phyloP scores from a whole-genome alignment of 2,888 invertebrate species.

The Brenthis daphne region DNA sequence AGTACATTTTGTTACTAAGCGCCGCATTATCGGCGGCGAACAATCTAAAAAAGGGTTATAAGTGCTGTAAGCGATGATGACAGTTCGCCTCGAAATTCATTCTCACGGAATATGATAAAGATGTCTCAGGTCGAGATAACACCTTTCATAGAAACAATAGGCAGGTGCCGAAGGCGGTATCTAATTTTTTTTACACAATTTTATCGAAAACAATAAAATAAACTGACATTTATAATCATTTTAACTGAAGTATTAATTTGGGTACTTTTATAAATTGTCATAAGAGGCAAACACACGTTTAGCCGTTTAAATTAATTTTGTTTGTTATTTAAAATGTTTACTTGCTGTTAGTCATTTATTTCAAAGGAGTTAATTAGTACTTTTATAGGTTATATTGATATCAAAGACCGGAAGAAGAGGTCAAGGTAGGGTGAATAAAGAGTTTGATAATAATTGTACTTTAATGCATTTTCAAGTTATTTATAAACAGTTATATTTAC shows the following conservation, averaged over 20 bases:
- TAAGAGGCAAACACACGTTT: background rate
- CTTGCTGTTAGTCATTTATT: background rate
- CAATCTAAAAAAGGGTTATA: slow-evolving; percentile 65
- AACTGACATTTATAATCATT: slow-evolving; percentile 32
- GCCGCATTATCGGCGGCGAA: slow-evolving; percentile 61
- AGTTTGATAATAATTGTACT: background rate
- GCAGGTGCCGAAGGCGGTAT: slow-evolving; percentile 40
- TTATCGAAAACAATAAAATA: slow-evolving; percentile 37
- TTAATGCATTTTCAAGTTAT: too few species aligned
- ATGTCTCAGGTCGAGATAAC: slow-evolving; percentile 44
- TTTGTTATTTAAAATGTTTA: background rate
- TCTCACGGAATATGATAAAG: slow-evolving; percentile 66
- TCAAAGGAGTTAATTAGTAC: background rate
- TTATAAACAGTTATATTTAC: too few species aligned
- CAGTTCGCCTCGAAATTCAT: slow-evolving; percentile 60
- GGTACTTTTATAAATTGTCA: background rate
- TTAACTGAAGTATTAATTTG: slow-evolving; percentile 15
- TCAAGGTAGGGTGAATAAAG: slow-evolving; percentile 1
- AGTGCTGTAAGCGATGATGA: slow-evolving; percentile 65
- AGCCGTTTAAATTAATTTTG: slow-evolving; percentile 3
- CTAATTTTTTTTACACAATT: slow-evolving; percentile 28
- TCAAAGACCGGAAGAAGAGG: slow-evolving; percentile 5
- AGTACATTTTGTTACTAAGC: slow-evolving; percentile 74
- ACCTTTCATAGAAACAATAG: slow-evolving; percentile 42
- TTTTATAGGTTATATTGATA: background rate